Evolutionary conservation across 2,113 vertebrate genomes (phyloP), one percentile per base, ranked within the genome.

Genomic region (Oreochromis niloticus): DNA sequence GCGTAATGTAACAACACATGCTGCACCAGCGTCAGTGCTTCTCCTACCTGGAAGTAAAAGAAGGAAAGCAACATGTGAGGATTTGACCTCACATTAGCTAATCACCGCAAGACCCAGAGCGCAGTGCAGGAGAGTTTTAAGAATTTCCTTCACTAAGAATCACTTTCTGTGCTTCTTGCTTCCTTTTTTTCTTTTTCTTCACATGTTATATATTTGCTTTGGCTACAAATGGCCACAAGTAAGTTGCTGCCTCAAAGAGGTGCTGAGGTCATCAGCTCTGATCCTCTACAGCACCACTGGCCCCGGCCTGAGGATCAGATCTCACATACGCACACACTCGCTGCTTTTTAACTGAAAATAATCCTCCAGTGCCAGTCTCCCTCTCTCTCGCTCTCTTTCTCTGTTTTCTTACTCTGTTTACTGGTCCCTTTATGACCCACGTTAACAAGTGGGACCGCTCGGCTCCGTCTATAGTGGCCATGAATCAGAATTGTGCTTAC

Each of bases 181-280:
- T 80, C 30, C 46, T 43, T 41, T 86, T 41, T 13, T 41, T 13
- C 82, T 59, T 22, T 81, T 19, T 63, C 32, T 91, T 36, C 59
- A 41, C 48, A 43, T 61, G 73, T 82, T 86, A 87, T 90, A 59
- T 94, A 87, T 95, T 94, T 95, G 88, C 81, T 81, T 93, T 95
- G 92, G 93, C 88, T 84, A 61, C 68, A 59, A 86, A 68, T 86
- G 41, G 86, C 87, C 52, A 32, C 56, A 88, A 84, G 84, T 91
- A 88, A 89, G 84, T 85, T 80, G 81, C 89, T 82, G 92, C 85
- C 89, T 91, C 88, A 88, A 87, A 85, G 84, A 94, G 91, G 88
- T 88, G 89, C 91, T 95, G 94, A 95, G 95, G 92, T 95, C 95
- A 94, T 93, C 92, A 87, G 78, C 52, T 75, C 66, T 88, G 88